Conservation (phyloP, 1,140 invertebrate genomes). For the Protaetia brevitarsis region DNA sequence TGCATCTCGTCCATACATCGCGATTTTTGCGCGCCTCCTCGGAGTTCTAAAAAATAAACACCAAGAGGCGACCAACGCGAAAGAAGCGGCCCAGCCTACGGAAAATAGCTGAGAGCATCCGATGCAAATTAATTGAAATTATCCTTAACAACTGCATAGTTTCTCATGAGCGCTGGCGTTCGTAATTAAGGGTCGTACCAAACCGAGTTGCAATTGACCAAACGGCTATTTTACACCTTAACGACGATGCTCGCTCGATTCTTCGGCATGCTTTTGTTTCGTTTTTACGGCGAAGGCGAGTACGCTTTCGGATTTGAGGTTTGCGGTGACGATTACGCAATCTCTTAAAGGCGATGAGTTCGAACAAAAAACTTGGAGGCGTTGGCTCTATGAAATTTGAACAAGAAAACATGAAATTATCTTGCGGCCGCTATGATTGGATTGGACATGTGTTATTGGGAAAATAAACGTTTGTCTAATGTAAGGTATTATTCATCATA, state of each 20-base stretch:
- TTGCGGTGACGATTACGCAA: neutral
- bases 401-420: no score
- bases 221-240: constrained; percentile 17
- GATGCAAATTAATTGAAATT: constrained; percentile 46
- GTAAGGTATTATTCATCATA: no score
- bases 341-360: neutral
- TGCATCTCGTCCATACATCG: neutral
- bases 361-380: no score
- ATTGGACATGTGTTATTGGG: no score
- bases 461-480: no score
- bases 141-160: constrained; percentile 38
- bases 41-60: neutral
- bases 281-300: neutral
- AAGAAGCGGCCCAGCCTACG: neutral
- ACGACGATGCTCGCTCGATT: neutral
- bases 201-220: constrained; percentile 1
- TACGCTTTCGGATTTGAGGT: neutral
- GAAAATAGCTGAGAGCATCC: constrained; percentile 34
- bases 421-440: no score
- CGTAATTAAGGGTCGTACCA: constrained; percentile 25
- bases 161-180: constrained; percentile 29
- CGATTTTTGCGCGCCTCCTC: neutral
- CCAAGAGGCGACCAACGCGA: neutral
- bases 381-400: no score
- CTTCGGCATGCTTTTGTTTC: neutral